Percentiles rank a stretch among this genome's conserved stretches.
These are phyloP conservation scores for Andrena hattorfiana DNA, from an alignment of 2,888 invertebrate species.

Conservation along the genomic window DNA sequence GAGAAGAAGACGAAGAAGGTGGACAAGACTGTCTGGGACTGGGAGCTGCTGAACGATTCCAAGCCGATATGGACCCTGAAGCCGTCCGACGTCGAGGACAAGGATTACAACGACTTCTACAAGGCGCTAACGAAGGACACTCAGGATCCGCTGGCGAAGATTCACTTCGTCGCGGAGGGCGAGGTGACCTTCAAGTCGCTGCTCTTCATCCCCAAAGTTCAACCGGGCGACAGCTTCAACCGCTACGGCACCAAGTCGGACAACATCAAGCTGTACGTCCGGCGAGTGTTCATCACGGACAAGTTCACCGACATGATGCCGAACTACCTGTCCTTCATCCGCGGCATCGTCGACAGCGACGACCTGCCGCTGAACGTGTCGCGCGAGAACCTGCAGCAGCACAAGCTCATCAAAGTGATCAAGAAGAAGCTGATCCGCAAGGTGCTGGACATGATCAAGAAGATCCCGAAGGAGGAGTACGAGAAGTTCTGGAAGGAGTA, in stretches of 20 bases:
- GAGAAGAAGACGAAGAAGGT: conserved; percentile 94
- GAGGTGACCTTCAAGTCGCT: conserved; percentile 99
- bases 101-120: conserved; percentile 98
- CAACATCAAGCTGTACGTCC: conserved; percentile 98
- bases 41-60: conserved; percentile 97
- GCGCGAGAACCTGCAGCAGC: conserved; percentile 98
- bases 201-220: conserved; percentile 95
- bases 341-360: conserved; percentile 99
- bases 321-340: conserved; percentile 97
- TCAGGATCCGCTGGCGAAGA: conserved; percentile 93
- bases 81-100: conserved; percentile 92
- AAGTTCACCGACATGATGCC: conserved; percentile 99
- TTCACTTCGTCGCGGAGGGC: conserved; percentile 99
- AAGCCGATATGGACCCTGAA: conserved; percentile 99
- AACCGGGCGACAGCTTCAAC: conserved; percentile 97
- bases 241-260: conserved; percentile 97
- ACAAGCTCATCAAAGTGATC: conserved; percentile 99
- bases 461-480: conserved; percentile 95
- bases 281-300: conserved; percentile 99
- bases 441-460: conserved; percentile 99
- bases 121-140: conserved; percentile 96
- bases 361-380: conserved; percentile 99
- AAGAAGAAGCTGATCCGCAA: conserved; percentile 99
- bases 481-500: conserved; percentile 99
- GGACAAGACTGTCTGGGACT: conserved; percentile 99